Base-by-base conservation (phyloP, 2,113 vertebrate species). In the Otis tarda region DNA sequence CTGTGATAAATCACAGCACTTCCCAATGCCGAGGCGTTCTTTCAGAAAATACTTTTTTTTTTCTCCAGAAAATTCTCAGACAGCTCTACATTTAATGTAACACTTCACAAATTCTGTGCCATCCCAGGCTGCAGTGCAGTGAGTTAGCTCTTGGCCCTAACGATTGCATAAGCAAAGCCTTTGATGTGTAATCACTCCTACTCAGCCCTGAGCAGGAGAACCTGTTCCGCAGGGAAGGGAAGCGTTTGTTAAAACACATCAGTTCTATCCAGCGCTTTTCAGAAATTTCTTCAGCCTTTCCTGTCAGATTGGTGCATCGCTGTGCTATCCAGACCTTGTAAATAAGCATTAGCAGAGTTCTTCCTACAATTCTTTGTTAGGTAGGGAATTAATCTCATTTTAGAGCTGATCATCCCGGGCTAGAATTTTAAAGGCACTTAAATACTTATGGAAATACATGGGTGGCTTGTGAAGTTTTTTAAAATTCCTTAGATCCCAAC, bases 201-300 rank as follows among this genome's bases (percentile, higher is more conserved):
- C 93, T 56, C 86, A 92, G 31, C 68, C 55, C 74, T 70, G 69
- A 84, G 86, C 86, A 43, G 82, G 55, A 88, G 79, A 93, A 92
- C 89, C 95, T 77, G 95, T 87, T 96, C 52, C 82, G 13, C 64
- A 23, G 63, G 70, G 80, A 35, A 14, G 53, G 39, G 67, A 73
- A 77, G 18, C 33, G 1, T 87, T 90, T 80, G 45, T 69, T 80
- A 56, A 57, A 74, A 47, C 41, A 33, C 86, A 52, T 35, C 63
- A 25, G 4, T 37, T 73, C 20, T 23, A 75, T 16, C 49, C 88
- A 59, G 5, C 20, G n/a, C n/a, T 96, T 52, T 75, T 60, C 84
- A 53, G 47, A 70, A 57, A 67, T n/a, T 52, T 83, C 53, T 91
- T 50, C 67, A 63, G 60, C 77, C 68, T 68, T 68, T 49, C 27